phyloP scores from a whole-genome alignment of 2,888 invertebrate genomes.

The Drosophila cognata region DNA sequence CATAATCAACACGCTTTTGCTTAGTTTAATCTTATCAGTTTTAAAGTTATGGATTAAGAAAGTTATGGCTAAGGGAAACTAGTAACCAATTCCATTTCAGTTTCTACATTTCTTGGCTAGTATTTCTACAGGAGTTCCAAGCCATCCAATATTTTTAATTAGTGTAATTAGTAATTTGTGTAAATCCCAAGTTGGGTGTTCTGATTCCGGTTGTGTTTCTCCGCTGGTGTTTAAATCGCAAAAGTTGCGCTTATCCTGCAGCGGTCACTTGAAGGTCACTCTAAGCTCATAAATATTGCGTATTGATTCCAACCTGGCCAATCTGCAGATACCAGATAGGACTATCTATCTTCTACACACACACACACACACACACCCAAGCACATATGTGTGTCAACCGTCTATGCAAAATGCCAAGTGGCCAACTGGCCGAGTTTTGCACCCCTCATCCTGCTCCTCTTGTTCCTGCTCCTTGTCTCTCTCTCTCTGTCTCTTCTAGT shows the following conservation, averaged over 20 bases:
- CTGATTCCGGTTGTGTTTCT: background rate
- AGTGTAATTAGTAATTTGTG: background rate
- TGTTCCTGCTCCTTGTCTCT: background rate
- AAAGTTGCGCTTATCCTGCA: conserved; percentile 6
- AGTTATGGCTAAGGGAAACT: too few species aligned
- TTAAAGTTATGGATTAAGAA: too few species aligned
- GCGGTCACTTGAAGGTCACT: conserved; percentile 68
- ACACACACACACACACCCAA: background rate
- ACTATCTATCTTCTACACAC: conserved; percentile 63
- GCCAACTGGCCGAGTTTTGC: conserved; percentile 34
- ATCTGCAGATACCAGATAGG: conserved; percentile 58
- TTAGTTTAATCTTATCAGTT: too few species aligned
- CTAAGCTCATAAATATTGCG: conserved; percentile 62
- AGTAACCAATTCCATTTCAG: too few species aligned
- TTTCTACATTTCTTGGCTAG: background rate
- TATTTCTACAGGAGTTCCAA: background rate
- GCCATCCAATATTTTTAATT: background rate
- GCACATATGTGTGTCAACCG: conserved; percentile 58
- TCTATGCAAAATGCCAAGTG: conserved; percentile 69
- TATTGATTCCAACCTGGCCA: conserved; percentile 69
- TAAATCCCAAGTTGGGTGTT: background rate
- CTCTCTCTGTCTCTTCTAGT: background rate
- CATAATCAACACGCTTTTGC: background rate
- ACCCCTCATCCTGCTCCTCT: background rate
- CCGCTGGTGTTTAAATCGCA: background rate